Evolutionary conservation across 2,797 vertebrate genomes (phyloP).

Genomic region (Sebastes taczanowskii): DNA sequence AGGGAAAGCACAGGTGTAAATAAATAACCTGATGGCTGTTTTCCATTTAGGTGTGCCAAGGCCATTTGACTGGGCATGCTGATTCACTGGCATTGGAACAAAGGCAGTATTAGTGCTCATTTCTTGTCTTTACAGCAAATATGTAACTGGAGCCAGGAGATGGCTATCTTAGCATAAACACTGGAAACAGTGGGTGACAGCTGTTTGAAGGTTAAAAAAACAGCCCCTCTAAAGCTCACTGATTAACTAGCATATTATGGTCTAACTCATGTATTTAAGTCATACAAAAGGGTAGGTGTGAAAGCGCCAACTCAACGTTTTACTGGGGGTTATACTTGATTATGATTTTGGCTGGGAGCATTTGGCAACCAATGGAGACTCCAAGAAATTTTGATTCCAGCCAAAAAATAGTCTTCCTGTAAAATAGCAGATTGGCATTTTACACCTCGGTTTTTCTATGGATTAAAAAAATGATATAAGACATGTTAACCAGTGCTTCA

Average conservation of each 20-base stretch:
- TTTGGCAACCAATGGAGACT: too few relatives aligned
- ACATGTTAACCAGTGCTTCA: background rate
- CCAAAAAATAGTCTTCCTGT: too few relatives aligned
- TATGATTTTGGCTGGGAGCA: background rate
- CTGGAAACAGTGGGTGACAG: background rate
- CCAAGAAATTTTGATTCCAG: too few relatives aligned
- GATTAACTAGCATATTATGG: background rate
- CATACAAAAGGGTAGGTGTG: background rate
- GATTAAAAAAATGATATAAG: background rate
- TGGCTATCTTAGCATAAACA: background rate
- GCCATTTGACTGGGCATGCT: background rate
- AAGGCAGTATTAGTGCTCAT: background rate
- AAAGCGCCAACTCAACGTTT: background rate
- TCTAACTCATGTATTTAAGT: background rate
- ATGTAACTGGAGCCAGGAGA: background rate
- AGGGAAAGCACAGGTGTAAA: background rate
- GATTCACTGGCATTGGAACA: background rate
- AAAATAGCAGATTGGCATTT: background rate
- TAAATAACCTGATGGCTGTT: background rate
- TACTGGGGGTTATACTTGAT: background rate
- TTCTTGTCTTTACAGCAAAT: background rate
- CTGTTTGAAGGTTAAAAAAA: background rate
- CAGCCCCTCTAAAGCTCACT: background rate
- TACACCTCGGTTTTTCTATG: background rate
- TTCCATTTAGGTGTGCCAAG: background rate